Base-by-base conservation (phyloP, 2,888 invertebrate genomes). In the Pherbina coryleti region DNA sequence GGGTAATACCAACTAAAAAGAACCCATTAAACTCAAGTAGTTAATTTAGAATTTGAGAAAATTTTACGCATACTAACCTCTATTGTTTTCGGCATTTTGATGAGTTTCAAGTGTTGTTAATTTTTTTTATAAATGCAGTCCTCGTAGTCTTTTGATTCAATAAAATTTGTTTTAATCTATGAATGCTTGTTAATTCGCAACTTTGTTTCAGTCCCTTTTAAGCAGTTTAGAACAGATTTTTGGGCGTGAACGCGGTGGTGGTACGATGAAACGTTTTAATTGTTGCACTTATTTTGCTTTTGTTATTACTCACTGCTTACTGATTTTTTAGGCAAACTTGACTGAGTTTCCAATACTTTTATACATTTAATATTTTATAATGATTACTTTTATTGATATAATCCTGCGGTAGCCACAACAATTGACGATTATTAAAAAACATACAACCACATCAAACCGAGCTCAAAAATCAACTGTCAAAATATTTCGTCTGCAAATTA, bases 1-100 rank as follows among this genome's bases (percentile, higher is more conserved):
- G 14, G 7, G 44, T 44, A 11, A 44, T 11, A 7, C 2, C 14
- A 44, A 44, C 44, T 44, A 44, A 44, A 14, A 8, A 4, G 14
- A 44, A 44, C 7, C 14, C 14, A 14, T 1, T 2, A 11, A 44
- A 44, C 7, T 44, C 1, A 44, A 44, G 11, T 7, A 44, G 7
- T 25, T 60, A 25, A 25, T n/a, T 67, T 2, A 17, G 22, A 37
- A 44, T 37, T 19, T 9, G 11, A 17, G 44, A 34, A 44, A 8
- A n/a, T 37, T 44, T 4, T 31, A 4, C 9, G 37, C 79, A 73
- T 78, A 85, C 85, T 85, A 84, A 85, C 85, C 85, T 85, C 85
- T 86, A 86, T 83, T 80, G 70, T 77, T 81, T 71, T 76, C 79
- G 53, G 70, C 77, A 79, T 77, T 57, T 76, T 66, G 28, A 25